These are phyloP conservation scores for Neoniphon sammara DNA, from an alignment of 2,797 vertebrate species.

Conservation along the genomic window DNA sequence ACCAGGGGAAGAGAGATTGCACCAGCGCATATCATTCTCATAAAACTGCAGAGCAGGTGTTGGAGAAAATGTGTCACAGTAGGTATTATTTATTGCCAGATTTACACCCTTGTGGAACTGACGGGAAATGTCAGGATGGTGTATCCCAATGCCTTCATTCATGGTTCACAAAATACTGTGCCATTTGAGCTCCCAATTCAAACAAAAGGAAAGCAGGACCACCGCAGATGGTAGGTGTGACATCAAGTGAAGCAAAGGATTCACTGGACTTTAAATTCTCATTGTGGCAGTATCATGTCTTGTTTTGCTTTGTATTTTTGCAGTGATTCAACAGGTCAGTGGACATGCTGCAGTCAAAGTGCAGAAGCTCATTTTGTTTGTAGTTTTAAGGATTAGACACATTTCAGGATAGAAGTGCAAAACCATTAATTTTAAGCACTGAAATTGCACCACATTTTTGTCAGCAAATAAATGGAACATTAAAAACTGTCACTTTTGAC, in stretches of 20 bases:
- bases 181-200: conserved; percentile 1
- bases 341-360: not conserved
- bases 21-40: conserved; percentile 24
- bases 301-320: not conserved
- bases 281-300: not conserved
- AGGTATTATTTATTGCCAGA: conserved; percentile 17
- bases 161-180: conserved; percentile 4
- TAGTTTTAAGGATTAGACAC: not conserved
- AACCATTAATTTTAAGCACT: not conserved
- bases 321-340: not conserved
- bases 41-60: conserved; percentile 13
- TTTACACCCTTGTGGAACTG: not conserved
- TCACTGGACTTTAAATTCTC: not conserved
- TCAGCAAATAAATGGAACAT: not conserved
- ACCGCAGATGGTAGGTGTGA: not conserved
- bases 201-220: not conserved
- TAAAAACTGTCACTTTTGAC: not conserved
- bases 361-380: not conserved
- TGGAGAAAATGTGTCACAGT: not conserved
- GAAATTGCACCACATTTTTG: not conserved
- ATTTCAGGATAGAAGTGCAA: not conserved
- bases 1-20: conserved; percentile 25
- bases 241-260: not conserved
- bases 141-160: conserved; percentile 1
- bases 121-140: conserved; percentile 5